phyloP scores from a whole-genome alignment of 92 coral and sea anemone species.

The Virgularia gustaviana region DNA sequence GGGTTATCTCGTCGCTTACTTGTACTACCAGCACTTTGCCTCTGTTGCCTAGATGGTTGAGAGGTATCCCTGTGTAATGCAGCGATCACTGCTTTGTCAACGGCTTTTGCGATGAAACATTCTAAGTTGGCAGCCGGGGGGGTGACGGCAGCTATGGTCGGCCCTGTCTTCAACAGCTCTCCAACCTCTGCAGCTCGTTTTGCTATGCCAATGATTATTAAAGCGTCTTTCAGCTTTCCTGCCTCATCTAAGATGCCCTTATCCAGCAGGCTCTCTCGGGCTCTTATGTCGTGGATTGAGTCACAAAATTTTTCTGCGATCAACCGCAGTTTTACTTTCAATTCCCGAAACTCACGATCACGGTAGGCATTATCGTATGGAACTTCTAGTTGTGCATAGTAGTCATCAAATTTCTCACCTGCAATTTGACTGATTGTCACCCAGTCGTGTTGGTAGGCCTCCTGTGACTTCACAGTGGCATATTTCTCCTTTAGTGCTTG shows the following conservation, averaged over 20 bases:
- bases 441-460: constrained; percentile 11
- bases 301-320: constrained; percentile 6
- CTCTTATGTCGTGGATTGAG: constrained; percentile 18
- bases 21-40: neutral
- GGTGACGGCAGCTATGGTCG: neutral
- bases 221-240: constrained; percentile 5
- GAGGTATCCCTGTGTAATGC: neutral
- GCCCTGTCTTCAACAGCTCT: neutral
- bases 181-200: constrained; percentile 21
- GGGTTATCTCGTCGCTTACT: neutral
- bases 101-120: neutral
- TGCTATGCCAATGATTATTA: constrained; percentile 8
- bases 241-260: constrained; percentile 12
- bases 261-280: constrained; percentile 17
- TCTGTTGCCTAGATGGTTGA: neutral
- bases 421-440: neutral
- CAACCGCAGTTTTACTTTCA: neutral
- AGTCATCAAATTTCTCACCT: constrained; percentile 9
- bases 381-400: neutral
- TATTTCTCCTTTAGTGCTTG: neutral
- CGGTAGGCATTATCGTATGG: constrained; percentile 19
- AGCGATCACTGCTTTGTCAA: neutral
- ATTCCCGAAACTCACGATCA: constrained; percentile 6
- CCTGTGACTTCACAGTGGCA: constrained; percentile 10
- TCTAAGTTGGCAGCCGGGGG: neutral